These are phyloP conservation scores for Eristalis intricaria DNA, from an alignment of 2,888 invertebrate species.

Conservation along the genomic window DNA sequence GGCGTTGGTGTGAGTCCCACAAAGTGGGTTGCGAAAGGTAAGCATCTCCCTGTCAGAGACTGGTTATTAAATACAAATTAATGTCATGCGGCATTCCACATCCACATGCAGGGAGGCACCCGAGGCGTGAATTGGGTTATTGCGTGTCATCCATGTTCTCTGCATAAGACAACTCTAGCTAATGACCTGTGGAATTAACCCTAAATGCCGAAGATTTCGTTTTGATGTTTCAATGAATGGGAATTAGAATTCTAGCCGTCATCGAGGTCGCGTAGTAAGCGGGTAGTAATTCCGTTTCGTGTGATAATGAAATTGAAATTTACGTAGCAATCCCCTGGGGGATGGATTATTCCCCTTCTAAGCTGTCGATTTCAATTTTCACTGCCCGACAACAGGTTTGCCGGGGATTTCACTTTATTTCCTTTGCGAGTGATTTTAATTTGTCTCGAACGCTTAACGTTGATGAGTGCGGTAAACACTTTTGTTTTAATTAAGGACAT, in stretches of 20 bases:
- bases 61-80: slow-evolving; percentile 65
- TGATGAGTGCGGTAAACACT: slow-evolving; percentile 7
- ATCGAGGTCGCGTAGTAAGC: neutral
- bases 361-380: slow-evolving; percentile 40
- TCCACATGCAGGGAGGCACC: slow-evolving; percentile 17
- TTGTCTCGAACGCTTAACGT: slow-evolving; percentile 19
- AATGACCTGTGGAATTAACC: slow-evolving; percentile 59
- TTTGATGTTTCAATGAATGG: slow-evolving; percentile 53
- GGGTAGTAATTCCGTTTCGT: slow-evolving; percentile 35
- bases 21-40: slow-evolving; percentile 46
- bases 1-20: neutral
- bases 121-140: neutral
- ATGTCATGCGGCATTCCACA: slow-evolving; percentile 39
- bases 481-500: neutral
- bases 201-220: slow-evolving; percentile 55
- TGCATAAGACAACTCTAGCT: slow-evolving; percentile 20
- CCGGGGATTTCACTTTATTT: slow-evolving; percentile 41
- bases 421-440: slow-evolving; percentile 46
- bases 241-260: slow-evolving; percentile 29
- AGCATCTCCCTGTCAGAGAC: slow-evolving; percentile 41
- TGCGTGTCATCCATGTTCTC: neutral
- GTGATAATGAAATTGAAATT: slow-evolving; percentile 43
- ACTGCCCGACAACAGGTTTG: slow-evolving; percentile 19
- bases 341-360: slow-evolving; percentile 10
- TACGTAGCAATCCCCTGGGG: neutral